phyloP scores from a whole-genome alignment of 2,797 vertebrate genomes.

The Etheostoma nigrum region DNA sequence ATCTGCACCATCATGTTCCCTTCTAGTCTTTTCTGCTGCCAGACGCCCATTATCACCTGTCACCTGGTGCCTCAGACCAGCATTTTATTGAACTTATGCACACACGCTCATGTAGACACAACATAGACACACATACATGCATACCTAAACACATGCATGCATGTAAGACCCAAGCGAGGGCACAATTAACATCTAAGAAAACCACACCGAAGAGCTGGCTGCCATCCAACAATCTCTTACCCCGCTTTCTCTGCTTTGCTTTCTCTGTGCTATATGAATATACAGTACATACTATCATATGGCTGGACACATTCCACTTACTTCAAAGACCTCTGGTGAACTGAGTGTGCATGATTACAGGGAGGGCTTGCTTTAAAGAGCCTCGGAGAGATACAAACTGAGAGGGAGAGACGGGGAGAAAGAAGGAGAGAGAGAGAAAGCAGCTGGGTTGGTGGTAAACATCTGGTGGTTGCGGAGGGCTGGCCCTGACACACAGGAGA shows the following conservation, averaged over 20 bases:
- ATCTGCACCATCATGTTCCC: conserved; percentile 34
- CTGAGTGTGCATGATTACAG: conserved; percentile 77
- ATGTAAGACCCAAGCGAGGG: conserved; percentile 17
- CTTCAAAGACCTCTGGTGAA: conserved; percentile 75
- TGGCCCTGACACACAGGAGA: conserved; percentile 63
- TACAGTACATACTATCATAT: conserved; percentile 60
- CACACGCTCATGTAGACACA: conserved; percentile 41
- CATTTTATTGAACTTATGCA: conserved; percentile 8
- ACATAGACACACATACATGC: conserved; percentile 21
- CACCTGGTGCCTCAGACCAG: conserved; percentile 43
- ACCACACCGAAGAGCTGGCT: conserved; percentile 53
- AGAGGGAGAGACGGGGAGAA: conserved; percentile 47
- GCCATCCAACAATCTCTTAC: conserved; percentile 32
- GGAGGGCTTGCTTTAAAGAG: conserved; percentile 72
- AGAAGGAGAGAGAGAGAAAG: conserved; percentile 63
- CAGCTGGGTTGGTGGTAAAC: conserved; percentile 80
- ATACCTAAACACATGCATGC: conserved; percentile 9
- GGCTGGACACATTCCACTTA: conserved; percentile 72
- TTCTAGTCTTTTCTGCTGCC: conserved; percentile 15
- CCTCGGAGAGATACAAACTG: conserved; percentile 42
- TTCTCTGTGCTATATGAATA: conserved; percentile 59
- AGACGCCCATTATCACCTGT: conserved; percentile 59
- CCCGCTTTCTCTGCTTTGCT: conserved; percentile 56
- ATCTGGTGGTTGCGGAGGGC: conserved; percentile 74
- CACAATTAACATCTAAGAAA: conserved; percentile 67